These are phyloP conservation scores for Panorpa germanica DNA, from an alignment of 2,888 invertebrate genomes.

Conservation along the genomic window DNA sequence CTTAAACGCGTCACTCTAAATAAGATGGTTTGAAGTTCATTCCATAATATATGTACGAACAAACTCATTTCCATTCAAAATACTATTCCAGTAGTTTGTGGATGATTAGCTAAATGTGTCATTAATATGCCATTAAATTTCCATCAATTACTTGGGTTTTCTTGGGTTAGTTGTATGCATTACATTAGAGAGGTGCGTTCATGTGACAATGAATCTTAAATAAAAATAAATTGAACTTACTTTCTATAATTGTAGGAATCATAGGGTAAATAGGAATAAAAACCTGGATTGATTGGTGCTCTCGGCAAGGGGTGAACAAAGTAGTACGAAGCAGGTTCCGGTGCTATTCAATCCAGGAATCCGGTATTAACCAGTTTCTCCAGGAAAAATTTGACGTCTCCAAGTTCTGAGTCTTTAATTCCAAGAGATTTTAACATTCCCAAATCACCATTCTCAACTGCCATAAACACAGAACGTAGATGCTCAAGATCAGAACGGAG, in stretches of 20 bases:
- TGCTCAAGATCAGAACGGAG: slow-evolving; percentile 82
- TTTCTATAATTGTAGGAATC: slow-evolving; percentile 28
- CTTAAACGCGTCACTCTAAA: too few relatives aligned
- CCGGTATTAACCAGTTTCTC: slow-evolving; percentile 91
- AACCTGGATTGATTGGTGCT: slow-evolving; percentile 50
- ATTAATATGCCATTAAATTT: too few relatives aligned
- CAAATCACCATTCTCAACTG: slow-evolving; percentile 85
- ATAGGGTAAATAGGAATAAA: slow-evolving; percentile 47
- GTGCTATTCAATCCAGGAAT: slow-evolving; percentile 77
- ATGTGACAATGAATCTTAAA: too few relatives aligned
- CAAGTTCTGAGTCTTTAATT: slow-evolving; percentile 87
- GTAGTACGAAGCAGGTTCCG: slow-evolving; percentile 53
- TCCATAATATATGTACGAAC: too few relatives aligned
- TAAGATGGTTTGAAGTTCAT: too few relatives aligned
- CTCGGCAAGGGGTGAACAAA: slow-evolving; percentile 41
- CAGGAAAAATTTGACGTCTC: slow-evolving; percentile 89
- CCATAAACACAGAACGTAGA: slow-evolving; percentile 85
- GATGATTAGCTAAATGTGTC: too few relatives aligned
- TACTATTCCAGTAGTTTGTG: too few relatives aligned
- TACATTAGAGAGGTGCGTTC: too few relatives aligned
- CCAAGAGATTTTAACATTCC: slow-evolving; percentile 87
- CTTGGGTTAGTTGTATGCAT: too few relatives aligned
- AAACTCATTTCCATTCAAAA: too few relatives aligned
- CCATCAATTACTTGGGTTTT: too few relatives aligned
- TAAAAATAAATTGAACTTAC: too few relatives aligned